Base-by-base conservation (phyloP, 2,797 vertebrate genomes). In the Urophycis tenuis region DNA sequence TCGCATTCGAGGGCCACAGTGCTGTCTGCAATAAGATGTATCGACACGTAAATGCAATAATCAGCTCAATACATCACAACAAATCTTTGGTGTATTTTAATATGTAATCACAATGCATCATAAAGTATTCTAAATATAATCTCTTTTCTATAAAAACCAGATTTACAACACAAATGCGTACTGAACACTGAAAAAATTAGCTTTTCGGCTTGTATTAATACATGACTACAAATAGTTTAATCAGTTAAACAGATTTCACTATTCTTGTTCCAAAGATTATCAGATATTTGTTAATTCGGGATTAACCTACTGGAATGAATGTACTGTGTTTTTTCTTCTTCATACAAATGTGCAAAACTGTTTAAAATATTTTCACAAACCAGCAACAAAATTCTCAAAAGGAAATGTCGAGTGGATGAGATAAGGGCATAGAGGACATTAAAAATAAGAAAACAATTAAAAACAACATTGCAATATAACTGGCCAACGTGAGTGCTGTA, bases 41-140 rank as follows among this genome's bases (percentile, higher is more conserved):
- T 71, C 85, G 87, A 88, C 85, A 91, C 2, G 33, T 76, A 32
- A 88, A 90, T 86, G 90, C 91, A 92, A 92, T 92, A 90, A 91
- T 79, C 83, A 91, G 78, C 85, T 85, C 82, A 87, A 81, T 79
- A 69, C n/a, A 71, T 78, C 31, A 71, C n/a, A 79, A 80, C 75
- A 8, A 76, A 82, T 67, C 78, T 78, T 84, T 81, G 7, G 78
- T 87, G 82, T 86, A 84, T 87, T 89, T 90, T 84, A 87, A 85
- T 86, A 86, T 84, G 49, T 86, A 82, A 81, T 84, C 76, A 75
- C 85, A 87, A 73, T 86, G 76, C 84, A 85, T 84, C 79, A 76
- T 83, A 80, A 74, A 72, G 39, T 75, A 80, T 74, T 83, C 39
- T 75, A 83, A 81, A 84, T 86, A 79, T 81, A 82, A 79, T 80